phyloP scores from a whole-genome alignment of 1,140 invertebrate species.

The Cyphomyrmex costatus region DNA sequence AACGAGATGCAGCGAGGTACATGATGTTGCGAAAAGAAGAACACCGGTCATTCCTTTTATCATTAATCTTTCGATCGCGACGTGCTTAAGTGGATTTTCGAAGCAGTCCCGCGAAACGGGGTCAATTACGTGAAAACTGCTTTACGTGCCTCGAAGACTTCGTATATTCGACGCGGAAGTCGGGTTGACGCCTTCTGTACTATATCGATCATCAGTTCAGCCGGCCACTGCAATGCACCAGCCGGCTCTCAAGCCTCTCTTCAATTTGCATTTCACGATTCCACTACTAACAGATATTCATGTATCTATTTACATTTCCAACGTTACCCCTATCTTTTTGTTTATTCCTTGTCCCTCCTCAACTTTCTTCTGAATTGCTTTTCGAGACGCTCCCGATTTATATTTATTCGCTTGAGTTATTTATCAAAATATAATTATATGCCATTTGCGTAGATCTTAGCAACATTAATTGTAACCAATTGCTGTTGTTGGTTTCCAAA shows the following conservation, averaged over 20 bases:
- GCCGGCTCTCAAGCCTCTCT: slow-evolving; percentile 71
- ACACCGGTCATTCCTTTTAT: slow-evolving; percentile 51
- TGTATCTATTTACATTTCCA: slow-evolving; percentile 66
- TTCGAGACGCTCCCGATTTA: slow-evolving; percentile 37
- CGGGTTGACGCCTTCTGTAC: slow-evolving; percentile 78
- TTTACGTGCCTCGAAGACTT: slow-evolving; percentile 29
- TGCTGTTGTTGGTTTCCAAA: background rate
- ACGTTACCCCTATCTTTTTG: background rate
- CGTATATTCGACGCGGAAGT: slow-evolving; percentile 74
- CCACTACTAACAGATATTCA: slow-evolving; percentile 65
- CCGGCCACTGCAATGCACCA: slow-evolving; percentile 81
- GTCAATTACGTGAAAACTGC: slow-evolving; percentile 77
- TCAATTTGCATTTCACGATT: slow-evolving; percentile 78
- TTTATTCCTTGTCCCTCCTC: background rate
- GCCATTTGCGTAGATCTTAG: slow-evolving; percentile 21
- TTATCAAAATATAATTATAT: slow-evolving; percentile 58
- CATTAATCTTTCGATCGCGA: slow-evolving; percentile 69
- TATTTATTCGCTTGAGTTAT: slow-evolving; percentile 63
- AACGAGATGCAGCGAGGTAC: slow-evolving; percentile 1
- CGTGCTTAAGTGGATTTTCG: slow-evolving; percentile 71
- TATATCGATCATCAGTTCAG: slow-evolving; percentile 81
- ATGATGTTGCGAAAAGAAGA: background rate
- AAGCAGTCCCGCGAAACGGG: slow-evolving; percentile 60
- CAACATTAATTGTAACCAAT: background rate
- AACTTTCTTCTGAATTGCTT: slow-evolving; percentile 22